Conservation (phyloP, 1,140 invertebrate genomes). For the Apis laboriosa region DNA sequence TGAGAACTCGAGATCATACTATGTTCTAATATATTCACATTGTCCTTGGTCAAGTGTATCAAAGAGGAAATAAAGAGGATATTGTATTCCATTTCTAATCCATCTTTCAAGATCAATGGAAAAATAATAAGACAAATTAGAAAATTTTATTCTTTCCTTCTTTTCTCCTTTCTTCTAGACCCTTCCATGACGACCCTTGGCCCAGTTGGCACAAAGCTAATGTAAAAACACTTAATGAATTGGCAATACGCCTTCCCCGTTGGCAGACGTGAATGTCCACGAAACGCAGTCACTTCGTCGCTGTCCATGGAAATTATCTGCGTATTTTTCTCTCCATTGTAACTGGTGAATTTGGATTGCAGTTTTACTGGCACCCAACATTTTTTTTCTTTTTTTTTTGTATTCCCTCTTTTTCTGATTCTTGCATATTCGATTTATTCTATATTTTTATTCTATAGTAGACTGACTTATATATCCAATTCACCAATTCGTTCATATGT, state of each 20-base stretch:
- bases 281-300: constrained; percentile 47
- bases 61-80: not conserved
- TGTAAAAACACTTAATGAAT: constrained; percentile 65
- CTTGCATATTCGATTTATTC: constrained; percentile 10
- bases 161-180: not conserved
- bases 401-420: not conserved
- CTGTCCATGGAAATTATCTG: constrained; percentile 26
- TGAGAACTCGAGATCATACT: not conserved
- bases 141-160: not conserved
- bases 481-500: not conserved
- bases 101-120: not conserved
- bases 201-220: constrained; percentile 72
- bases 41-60: not conserved
- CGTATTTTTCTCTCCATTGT: not conserved
- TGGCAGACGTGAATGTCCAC: constrained; percentile 60
- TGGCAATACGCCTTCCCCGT: constrained; percentile 61
- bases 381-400: not conserved
- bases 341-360: constrained; percentile 3
- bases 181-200: constrained; percentile 65
- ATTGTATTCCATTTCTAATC: not conserved
- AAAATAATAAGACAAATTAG: not conserved
- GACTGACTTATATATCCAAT: not conserved
- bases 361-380: not conserved
- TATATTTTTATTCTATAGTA: too few relatives aligned
- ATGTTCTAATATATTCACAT: not conserved